phyloP scores from a whole-genome alignment of 2,797 vertebrate genomes.

The Falco peregrinus region DNA sequence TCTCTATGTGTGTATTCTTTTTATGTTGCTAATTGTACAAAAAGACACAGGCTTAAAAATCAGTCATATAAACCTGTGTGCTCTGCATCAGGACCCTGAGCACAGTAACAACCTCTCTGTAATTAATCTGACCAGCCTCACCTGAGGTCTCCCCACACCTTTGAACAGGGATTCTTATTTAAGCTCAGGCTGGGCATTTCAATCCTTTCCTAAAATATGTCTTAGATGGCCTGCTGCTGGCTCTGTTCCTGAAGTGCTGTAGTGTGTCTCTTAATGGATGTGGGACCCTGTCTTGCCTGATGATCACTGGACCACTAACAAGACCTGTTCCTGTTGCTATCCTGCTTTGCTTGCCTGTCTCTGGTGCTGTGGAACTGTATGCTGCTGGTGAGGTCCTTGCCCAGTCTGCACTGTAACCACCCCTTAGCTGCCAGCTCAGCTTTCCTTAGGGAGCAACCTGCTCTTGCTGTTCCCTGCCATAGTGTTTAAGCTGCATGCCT shows the following conservation, averaged over 20 bases:
- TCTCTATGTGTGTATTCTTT: fast-evolving
- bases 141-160: not conserved
- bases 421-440: not conserved
- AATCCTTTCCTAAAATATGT: fast-evolving
- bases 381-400: not conserved
- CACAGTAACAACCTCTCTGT: not conserved
- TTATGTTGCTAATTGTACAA: not conserved
- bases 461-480: not conserved
- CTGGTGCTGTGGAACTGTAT: too few relatives aligned
- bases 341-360: not conserved
- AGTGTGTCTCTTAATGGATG: too few relatives aligned
- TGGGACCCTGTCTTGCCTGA: not conserved
- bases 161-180: not conserved
- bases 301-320: fast-evolving
- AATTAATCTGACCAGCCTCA: not conserved
- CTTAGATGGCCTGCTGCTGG: fast-evolving
- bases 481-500: not conserved
- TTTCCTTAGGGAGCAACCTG: not conserved
- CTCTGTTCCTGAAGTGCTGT: not conserved
- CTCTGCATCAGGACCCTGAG: too few relatives aligned
- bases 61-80: fast-evolving
- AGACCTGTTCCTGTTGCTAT: too few relatives aligned
- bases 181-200: fast-evolving
- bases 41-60: not conserved
- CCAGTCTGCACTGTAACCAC: too few relatives aligned